Evolutionary conservation across 2,888 invertebrate species (phyloP).

Genomic region (Drosophila subquinaria): DNA sequence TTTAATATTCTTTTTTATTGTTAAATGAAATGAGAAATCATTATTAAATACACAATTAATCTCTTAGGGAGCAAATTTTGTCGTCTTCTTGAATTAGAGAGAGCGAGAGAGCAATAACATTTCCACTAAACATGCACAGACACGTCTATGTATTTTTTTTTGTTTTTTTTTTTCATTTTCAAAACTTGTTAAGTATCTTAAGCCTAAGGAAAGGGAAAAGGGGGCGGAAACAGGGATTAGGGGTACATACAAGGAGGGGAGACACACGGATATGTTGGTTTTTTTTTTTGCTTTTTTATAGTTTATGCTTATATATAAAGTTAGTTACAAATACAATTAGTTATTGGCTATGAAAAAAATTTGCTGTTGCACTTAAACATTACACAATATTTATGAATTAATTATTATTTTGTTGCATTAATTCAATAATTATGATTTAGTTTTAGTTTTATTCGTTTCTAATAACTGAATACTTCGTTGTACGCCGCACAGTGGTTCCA

Average conservation of each 20-base stretch:
- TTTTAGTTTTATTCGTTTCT: constrained; percentile 34
- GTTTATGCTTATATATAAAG: constrained; percentile 31
- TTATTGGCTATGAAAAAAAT: constrained; percentile 74
- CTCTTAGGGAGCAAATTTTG: constrained; percentile 66
- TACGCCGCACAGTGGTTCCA: constrained; percentile 47
- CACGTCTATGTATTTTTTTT: constrained; percentile 2
- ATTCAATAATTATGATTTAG: constrained; percentile 20
- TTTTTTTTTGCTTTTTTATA: constrained; percentile 9
- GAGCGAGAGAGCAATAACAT: constrained; percentile 71
- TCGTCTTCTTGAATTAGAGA: constrained; percentile 1
- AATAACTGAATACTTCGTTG: constrained; percentile 74
- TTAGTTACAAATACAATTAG: constrained; percentile 63
- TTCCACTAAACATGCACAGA: constrained; percentile 46
- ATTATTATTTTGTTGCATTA: constrained; percentile 3
- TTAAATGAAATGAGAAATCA: constrained; percentile 49
- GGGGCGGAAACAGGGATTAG: constrained; percentile 7
- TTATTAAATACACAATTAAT: constrained; percentile 64
- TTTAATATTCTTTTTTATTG: constrained; percentile 42
- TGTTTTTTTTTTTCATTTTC: background rate
- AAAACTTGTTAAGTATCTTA: constrained; percentile 28
- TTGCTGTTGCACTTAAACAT: constrained; percentile 60
- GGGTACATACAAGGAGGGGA: constrained; percentile 1
- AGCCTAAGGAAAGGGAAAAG: background rate
- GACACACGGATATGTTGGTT: constrained; percentile 51
- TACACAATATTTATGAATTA: constrained; percentile 59